Conservation (phyloP, 2,797 vertebrate genomes). For the Gobionotothen gibberifrons region DNA sequence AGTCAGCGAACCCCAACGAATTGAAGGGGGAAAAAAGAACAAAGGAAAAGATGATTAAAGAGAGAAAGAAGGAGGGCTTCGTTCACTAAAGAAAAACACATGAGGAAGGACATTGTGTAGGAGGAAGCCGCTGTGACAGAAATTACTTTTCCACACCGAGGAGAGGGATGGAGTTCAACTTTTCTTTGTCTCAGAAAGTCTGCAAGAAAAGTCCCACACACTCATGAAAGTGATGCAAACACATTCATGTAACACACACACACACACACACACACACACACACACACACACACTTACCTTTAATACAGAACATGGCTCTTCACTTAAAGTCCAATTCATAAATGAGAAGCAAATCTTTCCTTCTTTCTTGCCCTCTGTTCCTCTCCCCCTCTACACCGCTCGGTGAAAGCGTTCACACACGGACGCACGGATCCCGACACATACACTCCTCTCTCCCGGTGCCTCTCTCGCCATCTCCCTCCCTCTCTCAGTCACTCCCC, state of each 20-base stretch:
- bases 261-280: conserved; percentile 41
- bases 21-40: conserved; percentile 43
- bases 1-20: conserved; percentile 49
- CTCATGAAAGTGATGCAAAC: conserved; percentile 30
- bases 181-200: conserved; percentile 76
- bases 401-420: conserved; percentile 53
- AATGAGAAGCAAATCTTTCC: conserved; percentile 37
- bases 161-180: conserved; percentile 63
- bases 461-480: conserved; percentile 62
- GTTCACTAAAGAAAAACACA: conserved; percentile 49
- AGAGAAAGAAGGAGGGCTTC: conserved; percentile 28
- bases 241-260: conserved; percentile 20
- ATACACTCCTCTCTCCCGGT: conserved; percentile 53
- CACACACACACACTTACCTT: conserved; percentile 85
- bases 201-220: conserved; percentile 34
- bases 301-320: conserved; percentile 91
- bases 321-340: conserved; percentile 57
- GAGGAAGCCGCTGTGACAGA: conserved; percentile 54
- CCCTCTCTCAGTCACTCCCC: conserved; percentile 56
- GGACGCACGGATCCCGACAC: conserved; percentile 58
- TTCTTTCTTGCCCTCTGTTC: conserved; percentile 35
- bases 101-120: conserved; percentile 49
- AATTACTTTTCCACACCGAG: conserved; percentile 53
- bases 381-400: conserved; percentile 33
- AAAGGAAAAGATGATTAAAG: conserved; percentile 57